Base-by-base conservation (phyloP, 2,113 vertebrate species). In the Sakesphorus luctuosus region DNA sequence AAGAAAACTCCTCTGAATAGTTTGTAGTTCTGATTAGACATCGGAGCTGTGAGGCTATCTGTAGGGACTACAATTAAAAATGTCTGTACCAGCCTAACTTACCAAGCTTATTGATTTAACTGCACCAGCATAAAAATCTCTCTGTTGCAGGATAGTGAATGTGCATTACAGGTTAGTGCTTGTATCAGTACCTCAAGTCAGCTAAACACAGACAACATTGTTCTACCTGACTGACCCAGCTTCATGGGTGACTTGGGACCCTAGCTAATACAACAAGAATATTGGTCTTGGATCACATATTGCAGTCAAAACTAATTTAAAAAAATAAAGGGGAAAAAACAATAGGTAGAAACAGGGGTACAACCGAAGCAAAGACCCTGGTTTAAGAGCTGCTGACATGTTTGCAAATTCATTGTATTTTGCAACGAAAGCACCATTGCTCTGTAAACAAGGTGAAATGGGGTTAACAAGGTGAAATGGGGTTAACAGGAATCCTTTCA, bases 11-110 rank as follows among this genome's bases (percentile, higher is more conserved):
- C 52, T 55, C 56, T 66, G 38, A 85, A 62, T 36, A 91, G 66
- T 89, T 62, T 76, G 46, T 25, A 76, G 71, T n/a, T 91, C 69
- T 91, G 81, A 85, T 83, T 90, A 97, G 78, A 29, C 43, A 13
- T 14, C 11, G 46, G 66, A 68, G 72, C 56, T 75, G 25, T 49
- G 65, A 71, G 67, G 56, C 43, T 84, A 82, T 74, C 86, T 40
- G 11, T 52, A 40, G 78, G 55, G 40, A 66, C 68, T 25, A 28
- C 5, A 12, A 92, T 94, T 87, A 91, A 95, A 94, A 94, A 53
- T 87, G 81, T 31, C 63, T 75, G 20, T 52, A 72, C n/a, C 46
- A 52, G 61, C 13, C 44, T 84, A 44, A 75, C 25, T 87, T 75
- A 79, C 38, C 16, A 62, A 66, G 59, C 35, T 63, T 66, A 90